Evolutionary conservation across 2,888 invertebrate genomes (phyloP).

Genomic region (Drosophila multiciliata): DNA sequence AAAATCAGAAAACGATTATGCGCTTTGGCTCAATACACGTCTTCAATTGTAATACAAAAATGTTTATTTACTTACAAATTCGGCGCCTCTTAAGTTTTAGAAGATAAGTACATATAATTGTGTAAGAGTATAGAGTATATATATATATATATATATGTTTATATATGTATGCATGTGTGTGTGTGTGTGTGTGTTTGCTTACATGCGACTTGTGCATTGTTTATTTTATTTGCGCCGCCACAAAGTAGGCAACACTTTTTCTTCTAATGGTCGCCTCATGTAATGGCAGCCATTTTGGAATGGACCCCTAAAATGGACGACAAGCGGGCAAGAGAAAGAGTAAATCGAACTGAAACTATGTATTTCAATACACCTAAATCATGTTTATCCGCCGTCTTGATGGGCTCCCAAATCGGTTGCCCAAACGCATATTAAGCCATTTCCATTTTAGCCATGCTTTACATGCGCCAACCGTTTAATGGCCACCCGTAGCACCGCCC

Average conservation of each 20-base stretch:
- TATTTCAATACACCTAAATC: constrained; percentile 79
- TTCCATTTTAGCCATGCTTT: constrained; percentile 63
- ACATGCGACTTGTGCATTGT: constrained; percentile 28
- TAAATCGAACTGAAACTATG: constrained; percentile 57
- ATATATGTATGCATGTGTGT: constrained; percentile 37
- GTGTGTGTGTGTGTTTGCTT: constrained; percentile 28
- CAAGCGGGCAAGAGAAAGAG: constrained; percentile 25
- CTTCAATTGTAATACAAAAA: constrained; percentile 57
- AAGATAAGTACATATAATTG: constrained; percentile 34
- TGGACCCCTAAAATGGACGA: constrained; percentile 25
- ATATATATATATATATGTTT: constrained; percentile 15
- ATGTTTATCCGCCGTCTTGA: constrained; percentile 77
- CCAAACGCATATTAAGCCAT: constrained; percentile 76
- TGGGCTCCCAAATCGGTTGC: constrained; percentile 48
- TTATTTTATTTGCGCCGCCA: constrained; percentile 33
- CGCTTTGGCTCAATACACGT: constrained; percentile 12
- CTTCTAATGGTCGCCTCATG: constrained; percentile 28
- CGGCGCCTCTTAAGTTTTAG: constrained; percentile 30
- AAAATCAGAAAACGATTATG: constrained; percentile 14
- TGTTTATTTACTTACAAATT: constrained; percentile 72
- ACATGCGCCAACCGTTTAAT: constrained; percentile 61
- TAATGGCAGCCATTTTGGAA: constrained; percentile 51
- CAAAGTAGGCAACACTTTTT: constrained; percentile 54
- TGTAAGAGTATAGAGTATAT: constrained; percentile 26
- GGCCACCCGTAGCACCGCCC: constrained; percentile 34